A percentile compares a stretch with the other conserved stretches of the same genome.
These are phyloP conservation scores for Felis chaus DNA, from an alignment of 2,113 vertebrate species.

Conservation along the genomic window DNA sequence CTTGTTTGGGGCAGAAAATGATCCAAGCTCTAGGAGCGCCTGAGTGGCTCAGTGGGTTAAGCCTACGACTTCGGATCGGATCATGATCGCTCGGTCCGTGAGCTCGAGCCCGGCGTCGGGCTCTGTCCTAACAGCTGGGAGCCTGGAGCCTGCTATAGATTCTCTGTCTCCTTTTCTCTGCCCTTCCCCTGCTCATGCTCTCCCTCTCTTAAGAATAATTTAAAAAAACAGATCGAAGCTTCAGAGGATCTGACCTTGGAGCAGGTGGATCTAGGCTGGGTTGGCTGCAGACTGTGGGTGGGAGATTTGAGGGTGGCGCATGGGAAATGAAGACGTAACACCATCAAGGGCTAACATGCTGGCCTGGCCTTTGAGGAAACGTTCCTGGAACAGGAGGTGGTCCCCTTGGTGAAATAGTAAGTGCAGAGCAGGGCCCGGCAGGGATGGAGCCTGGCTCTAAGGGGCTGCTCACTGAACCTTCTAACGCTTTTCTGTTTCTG, in stretches of 20 bases:
- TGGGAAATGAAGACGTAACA: background rate
- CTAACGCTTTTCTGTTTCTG: background rate
- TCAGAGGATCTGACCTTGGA: background rate
- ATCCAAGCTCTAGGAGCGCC: too few relatives aligned
- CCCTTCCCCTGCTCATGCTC: too few relatives aligned
- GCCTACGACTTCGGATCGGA: too few relatives aligned
- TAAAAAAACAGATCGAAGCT: too few relatives aligned
- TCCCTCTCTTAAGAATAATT: too few relatives aligned
- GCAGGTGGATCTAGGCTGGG: conserved; percentile 3
- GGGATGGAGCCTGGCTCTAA: background rate
- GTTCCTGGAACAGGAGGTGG: background rate
- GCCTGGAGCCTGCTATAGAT: too few relatives aligned
- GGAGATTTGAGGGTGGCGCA: background rate
- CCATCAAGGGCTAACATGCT: too few relatives aligned
- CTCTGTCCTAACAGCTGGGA: too few relatives aligned
- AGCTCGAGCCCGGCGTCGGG: too few relatives aligned
- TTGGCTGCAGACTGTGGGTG: background rate
- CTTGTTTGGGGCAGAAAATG: background rate
- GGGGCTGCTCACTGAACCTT: background rate
- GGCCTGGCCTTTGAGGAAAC: background rate
- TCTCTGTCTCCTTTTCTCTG: too few relatives aligned
- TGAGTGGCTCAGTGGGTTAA: too few relatives aligned
- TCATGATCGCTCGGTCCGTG: too few relatives aligned
- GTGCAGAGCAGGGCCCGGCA: background rate
- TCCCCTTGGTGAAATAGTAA: background rate